Percentiles rank a stretch among this genome's conserved stretches.
These are phyloP conservation scores for Ateles fusciceps DNA, from an alignment of 2,797 vertebrate species.

Conservation along the genomic window DNA sequence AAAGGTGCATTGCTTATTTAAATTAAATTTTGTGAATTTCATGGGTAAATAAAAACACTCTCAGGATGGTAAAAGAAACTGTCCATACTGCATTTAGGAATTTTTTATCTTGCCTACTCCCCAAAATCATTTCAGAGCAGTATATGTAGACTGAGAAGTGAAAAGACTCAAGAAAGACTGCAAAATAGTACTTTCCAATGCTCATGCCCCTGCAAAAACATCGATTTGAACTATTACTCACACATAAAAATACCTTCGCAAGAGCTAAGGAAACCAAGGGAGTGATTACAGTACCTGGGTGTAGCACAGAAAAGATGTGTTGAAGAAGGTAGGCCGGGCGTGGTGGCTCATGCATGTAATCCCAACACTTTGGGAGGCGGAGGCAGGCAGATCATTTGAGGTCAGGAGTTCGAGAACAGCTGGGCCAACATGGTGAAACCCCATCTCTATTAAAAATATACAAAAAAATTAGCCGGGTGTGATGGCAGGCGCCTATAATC, in stretches of 20 bases:
- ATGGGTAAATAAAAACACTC: neutral
- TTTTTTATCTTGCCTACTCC: neutral
- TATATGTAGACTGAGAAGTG: neutral
- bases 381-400: neutral
- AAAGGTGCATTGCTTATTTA: neutral
- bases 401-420: neutral
- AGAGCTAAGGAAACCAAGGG: neutral
- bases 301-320: neutral
- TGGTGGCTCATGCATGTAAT: neutral
- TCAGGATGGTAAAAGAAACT: neutral
- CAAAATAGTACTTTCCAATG: neutral
- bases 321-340: neutral
- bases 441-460: neutral
- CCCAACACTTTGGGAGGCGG: neutral
- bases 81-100: neutral
- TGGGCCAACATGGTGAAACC: neutral
- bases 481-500: neutral
- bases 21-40: neutral
- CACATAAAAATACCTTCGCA: neutral
- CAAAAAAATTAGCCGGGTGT: neutral
- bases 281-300: neutral
- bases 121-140: neutral
- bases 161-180: neutral
- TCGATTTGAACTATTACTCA: neutral
- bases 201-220: neutral